Conservation (phyloP, 2,113 vertebrate species). For the Apaloderma vittatum region DNA sequence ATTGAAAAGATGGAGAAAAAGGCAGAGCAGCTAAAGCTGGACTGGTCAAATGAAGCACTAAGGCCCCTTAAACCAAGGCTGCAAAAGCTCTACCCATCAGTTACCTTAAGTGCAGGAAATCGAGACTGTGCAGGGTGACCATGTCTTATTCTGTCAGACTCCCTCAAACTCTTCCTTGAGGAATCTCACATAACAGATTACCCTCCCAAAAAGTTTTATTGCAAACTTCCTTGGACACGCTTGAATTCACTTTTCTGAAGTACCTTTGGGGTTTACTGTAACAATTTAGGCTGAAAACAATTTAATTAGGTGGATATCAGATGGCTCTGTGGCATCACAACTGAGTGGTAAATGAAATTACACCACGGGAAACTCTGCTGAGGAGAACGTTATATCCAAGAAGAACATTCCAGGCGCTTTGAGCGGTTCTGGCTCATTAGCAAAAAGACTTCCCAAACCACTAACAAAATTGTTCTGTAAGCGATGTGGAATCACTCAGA, state of each 20-base stretch:
- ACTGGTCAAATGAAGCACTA: background rate
- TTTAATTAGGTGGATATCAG: constrained; percentile 37
- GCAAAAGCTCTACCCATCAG: background rate
- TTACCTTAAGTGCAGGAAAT: background rate
- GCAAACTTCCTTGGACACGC: background rate
- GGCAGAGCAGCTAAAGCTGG: background rate
- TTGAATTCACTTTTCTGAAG: background rate
- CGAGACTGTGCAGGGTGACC: background rate
- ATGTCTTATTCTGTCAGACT: background rate
- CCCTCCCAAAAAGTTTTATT: background rate
- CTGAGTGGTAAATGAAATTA: constrained; percentile 24
- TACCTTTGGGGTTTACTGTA: background rate
- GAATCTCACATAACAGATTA: background rate
- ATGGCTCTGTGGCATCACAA: background rate
- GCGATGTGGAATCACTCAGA: background rate
- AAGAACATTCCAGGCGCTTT: background rate
- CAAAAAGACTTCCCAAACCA: constrained; percentile 14
- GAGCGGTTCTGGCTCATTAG: constrained; percentile 39
- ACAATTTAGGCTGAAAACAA: constrained; percentile 5
- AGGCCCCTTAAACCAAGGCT: background rate
- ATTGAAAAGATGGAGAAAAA: background rate
- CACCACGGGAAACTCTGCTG: background rate
- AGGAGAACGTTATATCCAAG: background rate
- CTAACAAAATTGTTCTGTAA: constrained; percentile 1
- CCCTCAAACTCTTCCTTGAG: background rate